Evolutionary conservation across 2,888 invertebrate species (phyloP), one percentile per base, ranked within the genome.

Genomic region (Junonia oenone): DNA sequence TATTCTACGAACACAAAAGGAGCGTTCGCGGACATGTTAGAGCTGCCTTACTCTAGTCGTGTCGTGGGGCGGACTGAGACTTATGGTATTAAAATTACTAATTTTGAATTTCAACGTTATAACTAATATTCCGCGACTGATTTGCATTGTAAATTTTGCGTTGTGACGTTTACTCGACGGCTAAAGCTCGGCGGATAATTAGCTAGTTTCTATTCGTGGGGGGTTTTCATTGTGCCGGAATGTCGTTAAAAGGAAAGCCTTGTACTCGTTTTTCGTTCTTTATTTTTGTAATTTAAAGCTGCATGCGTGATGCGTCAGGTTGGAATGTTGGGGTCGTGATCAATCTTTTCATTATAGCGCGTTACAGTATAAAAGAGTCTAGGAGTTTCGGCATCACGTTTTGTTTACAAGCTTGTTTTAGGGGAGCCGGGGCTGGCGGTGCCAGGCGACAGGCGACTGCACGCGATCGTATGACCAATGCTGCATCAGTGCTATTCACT

Each of bases 101-200:
- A 89, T 88, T 89, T 89, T 86, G 83, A 89, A 85, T 83, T 87
- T 84, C 83, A 80, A 75, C 74, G 85, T 78, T 85, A 75, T 84
- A 85, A 85, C 83, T 88, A 89, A 88, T 88, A 89, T 87, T 86
- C 83, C 85, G 80, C 82, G 72, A 73, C 74, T 82, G 76, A 90
- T 90, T 90, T 89, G 90, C 88, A 90, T 84, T 90, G 90, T 88
- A 90, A 89, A 89, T 90, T 69, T 87, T 67, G 80, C 79, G 79
- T 71, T 75, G 79, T 86, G 85, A 85, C 87, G 83, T 83, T 82
- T 73, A 77, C 76, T 71, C 75, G 75, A 75, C 75, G 70, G 77
- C 75, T 81, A 82, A 90, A 89, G 90, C 88, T 87, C 80, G 82
- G 60, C 74, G 80, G 78, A 83, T 90, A 90, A 90, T 89, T 89